Conservation (phyloP, 1,140 invertebrate species). For the Vanessa tameamea region DNA sequence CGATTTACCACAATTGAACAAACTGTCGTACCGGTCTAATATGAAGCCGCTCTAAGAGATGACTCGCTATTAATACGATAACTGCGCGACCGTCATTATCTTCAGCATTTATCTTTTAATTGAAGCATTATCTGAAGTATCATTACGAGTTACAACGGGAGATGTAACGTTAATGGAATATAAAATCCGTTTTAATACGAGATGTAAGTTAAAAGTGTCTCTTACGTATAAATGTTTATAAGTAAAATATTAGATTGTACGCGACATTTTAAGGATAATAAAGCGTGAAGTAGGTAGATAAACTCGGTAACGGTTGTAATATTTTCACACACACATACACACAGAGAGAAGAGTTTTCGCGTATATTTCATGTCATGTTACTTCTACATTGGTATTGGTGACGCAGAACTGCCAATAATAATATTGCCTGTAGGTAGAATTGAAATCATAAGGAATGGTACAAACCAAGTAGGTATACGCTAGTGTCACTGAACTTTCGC, state of each 20-base stretch:
- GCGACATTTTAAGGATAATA: neutral
- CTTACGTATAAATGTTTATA: neutral
- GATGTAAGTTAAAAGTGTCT: neutral
- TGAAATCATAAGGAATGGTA: no score
- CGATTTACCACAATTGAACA: no score
- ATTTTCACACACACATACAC: no score
- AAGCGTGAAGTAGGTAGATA: neutral
- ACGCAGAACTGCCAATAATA: no score
- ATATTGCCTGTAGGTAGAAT: no score
- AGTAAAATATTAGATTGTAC: neutral
- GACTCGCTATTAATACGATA: conserved; percentile 25
- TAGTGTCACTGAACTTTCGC: no score
- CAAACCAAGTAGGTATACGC: no score
- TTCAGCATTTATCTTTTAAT: conserved; percentile 43
- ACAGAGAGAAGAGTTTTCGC: no score
- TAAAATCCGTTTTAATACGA: conserved; percentile 2
- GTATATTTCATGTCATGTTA: no score
- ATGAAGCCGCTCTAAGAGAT: conserved; percentile 8
- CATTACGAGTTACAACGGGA: conserved; percentile 3
- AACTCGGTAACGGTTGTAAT: neutral
- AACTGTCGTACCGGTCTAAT: no score
- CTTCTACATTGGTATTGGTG: no score
- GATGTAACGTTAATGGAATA: neutral
- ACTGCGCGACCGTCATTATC: conserved; percentile 35
- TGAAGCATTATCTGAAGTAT: conserved; percentile 30